A percentile compares a stretch with the other conserved stretches of the same genome.
phyloP scores from a whole-genome alignment of 1,140 invertebrate genomes.

The Charaxes varanes region DNA sequence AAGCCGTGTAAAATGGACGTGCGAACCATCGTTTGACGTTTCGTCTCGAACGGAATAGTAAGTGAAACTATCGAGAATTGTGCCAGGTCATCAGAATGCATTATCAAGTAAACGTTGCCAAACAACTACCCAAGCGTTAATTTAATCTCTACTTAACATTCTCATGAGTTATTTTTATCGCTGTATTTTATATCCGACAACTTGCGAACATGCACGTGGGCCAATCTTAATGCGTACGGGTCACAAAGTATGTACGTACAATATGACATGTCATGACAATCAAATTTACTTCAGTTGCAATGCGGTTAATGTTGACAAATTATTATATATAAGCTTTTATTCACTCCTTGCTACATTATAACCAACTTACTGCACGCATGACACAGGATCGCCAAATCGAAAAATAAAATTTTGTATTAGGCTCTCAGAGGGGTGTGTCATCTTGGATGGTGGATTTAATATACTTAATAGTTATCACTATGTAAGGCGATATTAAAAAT shows the following conservation, averaged over 20 bases:
- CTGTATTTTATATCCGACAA: constrained; percentile 19
- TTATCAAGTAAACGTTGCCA: constrained; percentile 20
- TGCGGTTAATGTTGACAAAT: constrained; percentile 23
- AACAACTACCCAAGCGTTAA: constrained; percentile 36
- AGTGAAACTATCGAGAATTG: no score
- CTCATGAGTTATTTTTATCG: constrained; percentile 14
- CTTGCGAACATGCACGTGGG: constrained; percentile 51
- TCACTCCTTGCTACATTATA: constrained; percentile 31
- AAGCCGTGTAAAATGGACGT: no score
- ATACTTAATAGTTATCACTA: no score
- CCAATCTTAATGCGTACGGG: constrained; percentile 1
- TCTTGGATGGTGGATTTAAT: no score
- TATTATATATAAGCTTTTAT: constrained; percentile 27
- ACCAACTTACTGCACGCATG: constrained; percentile 33
- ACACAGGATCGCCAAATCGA: constrained; percentile 37
- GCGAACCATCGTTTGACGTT: no score
- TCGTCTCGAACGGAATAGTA: no score
- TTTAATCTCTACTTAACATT: constrained; percentile 26
- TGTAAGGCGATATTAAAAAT: no score
- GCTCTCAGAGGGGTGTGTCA: no score
- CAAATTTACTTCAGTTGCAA: constrained; percentile 14
- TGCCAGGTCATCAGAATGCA: no score
- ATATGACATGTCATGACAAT: constrained; percentile 16
- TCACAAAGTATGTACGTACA: constrained; percentile 3
- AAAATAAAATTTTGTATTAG: constrained; percentile 31